Evolutionary conservation across 2,888 invertebrate species (phyloP), one percentile per base, ranked within the genome.

Genomic region (Sialis lutaria): DNA sequence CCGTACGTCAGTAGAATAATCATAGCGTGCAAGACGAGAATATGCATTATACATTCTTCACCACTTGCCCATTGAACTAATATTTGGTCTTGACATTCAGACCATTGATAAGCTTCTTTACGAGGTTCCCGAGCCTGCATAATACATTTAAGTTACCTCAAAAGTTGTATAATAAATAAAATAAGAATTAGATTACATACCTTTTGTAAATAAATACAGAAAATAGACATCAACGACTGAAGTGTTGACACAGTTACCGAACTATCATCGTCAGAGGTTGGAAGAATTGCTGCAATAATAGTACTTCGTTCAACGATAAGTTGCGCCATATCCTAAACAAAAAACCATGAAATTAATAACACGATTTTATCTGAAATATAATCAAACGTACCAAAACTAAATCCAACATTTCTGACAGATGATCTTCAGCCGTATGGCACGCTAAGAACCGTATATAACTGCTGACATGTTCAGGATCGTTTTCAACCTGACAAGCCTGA

Each of bases 401-500:
- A 55, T 82, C 82, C 41, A 78, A 70, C 56, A 83, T 67, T 50
- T 82, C 79, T 1, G 74, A 72, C 1, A 82, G 70, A 3, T 76
- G 68, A 58, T 81, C 79, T 48, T 77, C 73, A 22, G 67, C 62
- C 1, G 82, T 82, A 62, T 88, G 82, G 2, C 75, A 69, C 0
- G 90, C 81, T 42, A 95, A 74, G 66, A 91, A 93, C 53, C 76
- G 75, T 47, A 93, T 79, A 64, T 93, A 95, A 39, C 84, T 83
- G 48, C 82, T 79, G 48, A 90, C 79, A 61, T 89, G 69, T 0
- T 74, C 67, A 0, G 91, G 89, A 57, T 83, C 81, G 56, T 90
- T 92, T 69, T 96, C 95, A 48, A 90, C 86, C 58, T 87, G 83
- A 60, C 90, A 85, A 1, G 93, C 93, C 52, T 87, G 81, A 5